Evolutionary conservation across 2,888 invertebrate genomes (phyloP).

Genomic region (Tetranychus piercei): DNA sequence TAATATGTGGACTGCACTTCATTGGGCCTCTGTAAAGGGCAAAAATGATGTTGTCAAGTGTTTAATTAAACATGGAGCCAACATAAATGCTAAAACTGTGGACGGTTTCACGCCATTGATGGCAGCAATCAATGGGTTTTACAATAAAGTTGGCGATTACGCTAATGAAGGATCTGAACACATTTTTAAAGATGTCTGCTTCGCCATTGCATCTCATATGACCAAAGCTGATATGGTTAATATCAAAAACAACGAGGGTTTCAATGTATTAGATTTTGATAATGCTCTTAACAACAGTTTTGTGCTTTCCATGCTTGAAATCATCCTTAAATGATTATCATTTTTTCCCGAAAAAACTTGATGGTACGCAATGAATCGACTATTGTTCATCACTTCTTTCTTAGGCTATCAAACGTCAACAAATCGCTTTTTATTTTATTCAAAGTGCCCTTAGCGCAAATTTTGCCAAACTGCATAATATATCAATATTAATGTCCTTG

Average conservation of each 20-base stretch:
- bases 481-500: too few relatives aligned
- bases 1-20: conserved; percentile 6
- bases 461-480: too few relatives aligned
- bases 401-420: too few relatives aligned
- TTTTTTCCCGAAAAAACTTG: not conserved
- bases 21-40: conserved; percentile 4
- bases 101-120: conserved; percentile 5
- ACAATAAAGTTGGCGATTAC: conserved; percentile 7
- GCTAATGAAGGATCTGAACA: conserved; percentile 6
- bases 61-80: not conserved
- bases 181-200: conserved; percentile 5
- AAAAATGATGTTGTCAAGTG: conserved; percentile 3
- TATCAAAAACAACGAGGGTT: conserved; percentile 7
- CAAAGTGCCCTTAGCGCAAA: too few relatives aligned
- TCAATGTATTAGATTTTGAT: conserved; percentile 5
- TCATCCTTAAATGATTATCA: not conserved
- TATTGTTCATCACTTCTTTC: too few relatives aligned
- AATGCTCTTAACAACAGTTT: conserved; percentile 6
- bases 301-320: conserved; percentile 7
- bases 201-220: conserved; percentile 1
- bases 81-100: conserved; percentile 2
- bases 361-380: too few relatives aligned
- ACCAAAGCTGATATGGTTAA: conserved; percentile 8
- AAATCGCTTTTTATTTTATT: too few relatives aligned
- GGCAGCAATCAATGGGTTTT: conserved; percentile 9